These are phyloP conservation scores for Scomberomorus guttatus DNA, from an alignment of 2,797 vertebrate genomes.

Conservation along the genomic window DNA sequence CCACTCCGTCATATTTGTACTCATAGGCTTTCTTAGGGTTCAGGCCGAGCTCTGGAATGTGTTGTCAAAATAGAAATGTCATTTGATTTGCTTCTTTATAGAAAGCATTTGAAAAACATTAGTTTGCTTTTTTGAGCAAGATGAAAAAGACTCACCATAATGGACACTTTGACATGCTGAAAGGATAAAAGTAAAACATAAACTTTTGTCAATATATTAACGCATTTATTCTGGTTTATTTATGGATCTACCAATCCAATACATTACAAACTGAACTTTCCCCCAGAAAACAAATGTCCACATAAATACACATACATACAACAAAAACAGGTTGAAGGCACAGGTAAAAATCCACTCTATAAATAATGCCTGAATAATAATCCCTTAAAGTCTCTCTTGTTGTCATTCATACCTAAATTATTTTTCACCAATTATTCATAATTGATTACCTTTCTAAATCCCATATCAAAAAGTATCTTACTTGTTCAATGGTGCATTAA, in stretches of 20 bases:
- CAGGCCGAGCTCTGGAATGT: slow-evolving; percentile 78
- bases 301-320: neutral
- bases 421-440: neutral
- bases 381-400: neutral
- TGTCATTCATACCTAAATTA: neutral
- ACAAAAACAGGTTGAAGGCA: neutral
- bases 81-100: neutral
- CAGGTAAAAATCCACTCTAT: neutral
- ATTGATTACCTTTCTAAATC: neutral
- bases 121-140: neutral
- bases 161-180: slow-evolving; percentile 76
- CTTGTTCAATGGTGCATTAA: neutral
- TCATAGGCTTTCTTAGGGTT: slow-evolving; percentile 82
- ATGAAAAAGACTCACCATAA: slow-evolving; percentile 81
- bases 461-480: neutral
- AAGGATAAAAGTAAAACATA: slow-evolving; percentile 30
- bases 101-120: neutral
- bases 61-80: slow-evolving; percentile 4
- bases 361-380: neutral
- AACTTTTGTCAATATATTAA: neutral
- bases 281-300: neutral
- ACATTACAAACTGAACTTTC: neutral
- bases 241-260: neutral
- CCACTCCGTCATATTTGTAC: slow-evolving; percentile 84
- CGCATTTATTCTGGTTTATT: neutral